Evolutionary conservation across 2,888 invertebrate genomes (phyloP).

Genomic region (Euplexia lucipara): DNA sequence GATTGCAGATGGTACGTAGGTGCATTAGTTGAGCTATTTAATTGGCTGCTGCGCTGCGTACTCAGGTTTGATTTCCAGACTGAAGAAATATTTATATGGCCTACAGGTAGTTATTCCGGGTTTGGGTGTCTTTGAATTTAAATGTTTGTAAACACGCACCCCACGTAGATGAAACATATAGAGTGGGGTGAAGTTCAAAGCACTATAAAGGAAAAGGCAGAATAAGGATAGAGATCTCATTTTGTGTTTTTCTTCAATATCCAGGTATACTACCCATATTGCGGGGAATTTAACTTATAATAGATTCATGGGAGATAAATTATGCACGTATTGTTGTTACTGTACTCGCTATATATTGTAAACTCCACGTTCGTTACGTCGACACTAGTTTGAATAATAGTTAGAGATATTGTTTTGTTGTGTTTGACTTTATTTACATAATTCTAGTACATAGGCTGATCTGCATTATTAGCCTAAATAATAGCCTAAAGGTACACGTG

Average conservation of each 20-base stretch:
- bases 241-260: neutral
- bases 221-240: too few relatives aligned
- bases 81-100: too few relatives aligned
- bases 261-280: neutral
- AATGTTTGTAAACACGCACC: too few relatives aligned
- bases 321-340: constrained; percentile 19
- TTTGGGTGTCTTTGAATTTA: too few relatives aligned
- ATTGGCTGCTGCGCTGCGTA: too few relatives aligned
- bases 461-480: constrained; percentile 16
- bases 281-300: neutral
- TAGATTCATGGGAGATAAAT: constrained; percentile 1
- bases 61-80: too few relatives aligned
- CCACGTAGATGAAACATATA: too few relatives aligned
- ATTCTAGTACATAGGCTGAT: constrained; percentile 18
- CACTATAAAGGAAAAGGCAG: too few relatives aligned
- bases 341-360: constrained; percentile 19
- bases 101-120: too few relatives aligned
- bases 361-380: constrained; percentile 18
- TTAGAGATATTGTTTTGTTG: constrained; percentile 27
- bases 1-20: too few relatives aligned
- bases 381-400: constrained; percentile 30
- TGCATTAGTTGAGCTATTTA: too few relatives aligned
- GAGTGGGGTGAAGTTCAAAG: too few relatives aligned
- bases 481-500: constrained; percentile 14
- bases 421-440: constrained; percentile 25